Conservation (phyloP, 2,113 vertebrate species). For the Grantiella picta region DNA sequence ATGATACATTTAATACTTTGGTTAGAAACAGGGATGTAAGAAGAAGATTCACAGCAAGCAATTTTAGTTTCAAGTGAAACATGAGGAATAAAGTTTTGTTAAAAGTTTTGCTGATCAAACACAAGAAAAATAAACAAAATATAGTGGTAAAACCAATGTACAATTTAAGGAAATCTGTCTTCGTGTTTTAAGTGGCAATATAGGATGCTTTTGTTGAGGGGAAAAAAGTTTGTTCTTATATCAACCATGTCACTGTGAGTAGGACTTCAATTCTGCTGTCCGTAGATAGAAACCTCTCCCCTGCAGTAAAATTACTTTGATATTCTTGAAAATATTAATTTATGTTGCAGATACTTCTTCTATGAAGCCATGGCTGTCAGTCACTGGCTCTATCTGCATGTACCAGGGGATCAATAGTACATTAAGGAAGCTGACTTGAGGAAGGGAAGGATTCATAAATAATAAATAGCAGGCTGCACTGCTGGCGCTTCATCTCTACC, state of each 20-base stretch:
- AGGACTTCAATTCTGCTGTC: not conserved
- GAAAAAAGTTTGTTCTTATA: not conserved
- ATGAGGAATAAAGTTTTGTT: not conserved
- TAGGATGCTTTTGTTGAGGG: not conserved
- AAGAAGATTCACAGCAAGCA: not conserved
- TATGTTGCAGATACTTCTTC: not conserved
- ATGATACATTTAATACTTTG: not conserved
- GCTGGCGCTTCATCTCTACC: constrained; percentile 54
- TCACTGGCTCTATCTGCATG: constrained; percentile 41
- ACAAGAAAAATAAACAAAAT: not conserved
- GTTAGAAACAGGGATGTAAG: not conserved
- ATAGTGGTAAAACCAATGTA: not conserved
- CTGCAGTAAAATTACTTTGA: not conserved
- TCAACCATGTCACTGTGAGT: not conserved
- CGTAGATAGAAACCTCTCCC: not conserved
- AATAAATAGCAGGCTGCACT: constrained; percentile 77
- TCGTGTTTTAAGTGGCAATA: not conserved
- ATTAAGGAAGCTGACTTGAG: constrained; percentile 77
- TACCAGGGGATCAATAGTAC: constrained; percentile 79
- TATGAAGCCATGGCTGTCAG: constrained; percentile 22
- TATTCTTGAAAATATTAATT: not conserved
- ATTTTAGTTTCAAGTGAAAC: not conserved
- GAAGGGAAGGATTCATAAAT: constrained; percentile 85
- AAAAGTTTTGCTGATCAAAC: not conserved
- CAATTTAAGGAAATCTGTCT: not conserved